Conservation (phyloP, 1,140 invertebrate genomes). For the Glomeris maerens region DNA sequence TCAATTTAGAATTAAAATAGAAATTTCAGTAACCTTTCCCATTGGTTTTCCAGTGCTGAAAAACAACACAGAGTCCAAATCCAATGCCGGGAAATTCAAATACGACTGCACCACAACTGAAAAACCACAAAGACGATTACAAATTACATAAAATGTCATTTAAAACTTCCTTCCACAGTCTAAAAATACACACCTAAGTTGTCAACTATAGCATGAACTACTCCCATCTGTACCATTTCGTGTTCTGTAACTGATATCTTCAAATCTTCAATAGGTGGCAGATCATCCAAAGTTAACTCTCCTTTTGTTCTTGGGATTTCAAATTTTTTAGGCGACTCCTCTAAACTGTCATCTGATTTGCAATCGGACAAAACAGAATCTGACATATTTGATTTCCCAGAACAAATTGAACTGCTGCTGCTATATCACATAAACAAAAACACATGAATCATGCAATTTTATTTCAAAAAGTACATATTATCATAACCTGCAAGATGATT, state of each 20-base stretch:
- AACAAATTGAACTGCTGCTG: no score
- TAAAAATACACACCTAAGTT: constrained; percentile 45
- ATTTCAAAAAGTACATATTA: no score
- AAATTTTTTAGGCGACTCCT: no score
- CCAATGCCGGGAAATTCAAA: constrained; percentile 52
- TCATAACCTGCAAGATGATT: no score
- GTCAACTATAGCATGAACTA: constrained; percentile 53
- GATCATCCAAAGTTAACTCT: constrained; percentile 41
- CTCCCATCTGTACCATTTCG: constrained; percentile 56
- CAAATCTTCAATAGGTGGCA: constrained; percentile 70
- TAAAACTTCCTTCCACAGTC: constrained; percentile 1
- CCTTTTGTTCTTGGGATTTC: constrained; percentile 19
- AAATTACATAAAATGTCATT: constrained; percentile 10
- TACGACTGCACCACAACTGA: constrained; percentile 54
- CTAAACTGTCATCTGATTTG: no score
- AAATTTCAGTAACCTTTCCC: constrained; percentile 20
- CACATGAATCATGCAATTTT: no score
- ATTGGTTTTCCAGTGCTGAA: constrained; percentile 28
- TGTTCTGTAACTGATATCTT: constrained; percentile 59
- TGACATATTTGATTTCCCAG: no score
- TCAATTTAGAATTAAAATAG: background rate
- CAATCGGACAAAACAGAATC: no score
- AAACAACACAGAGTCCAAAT: constrained; percentile 73
- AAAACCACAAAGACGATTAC: constrained; percentile 24
- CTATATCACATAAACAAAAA: no score